A percentile compares a stretch with the other conserved stretches of the same genome.
Conservation (phyloP, 2,113 vertebrate genomes). For the Dryoscopus gambensis region DNA sequence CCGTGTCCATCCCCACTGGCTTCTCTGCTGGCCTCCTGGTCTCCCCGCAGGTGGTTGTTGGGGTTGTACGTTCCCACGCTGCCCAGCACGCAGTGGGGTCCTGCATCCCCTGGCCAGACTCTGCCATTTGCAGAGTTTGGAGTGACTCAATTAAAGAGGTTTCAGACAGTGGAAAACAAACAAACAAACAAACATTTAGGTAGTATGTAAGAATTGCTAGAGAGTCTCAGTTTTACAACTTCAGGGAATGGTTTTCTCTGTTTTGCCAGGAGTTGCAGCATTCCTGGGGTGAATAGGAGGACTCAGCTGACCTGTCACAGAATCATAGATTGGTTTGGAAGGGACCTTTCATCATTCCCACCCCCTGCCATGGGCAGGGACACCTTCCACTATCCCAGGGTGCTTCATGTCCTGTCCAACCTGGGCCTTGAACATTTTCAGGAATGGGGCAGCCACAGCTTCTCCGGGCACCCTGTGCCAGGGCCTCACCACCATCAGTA, state of each 20-base stretch:
- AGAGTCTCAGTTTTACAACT: neutral
- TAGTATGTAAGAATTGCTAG: neutral
- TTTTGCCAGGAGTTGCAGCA: neutral
- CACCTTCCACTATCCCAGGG: neutral
- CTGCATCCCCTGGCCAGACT: too few relatives aligned
- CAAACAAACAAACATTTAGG: neutral
- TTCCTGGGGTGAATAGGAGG: neutral
- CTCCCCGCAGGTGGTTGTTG: fast-evolving
- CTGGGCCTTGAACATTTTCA: neutral
- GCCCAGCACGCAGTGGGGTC: fast-evolving
- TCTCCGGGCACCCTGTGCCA: neutral
- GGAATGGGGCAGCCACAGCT: neutral
- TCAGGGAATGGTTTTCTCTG: neutral
- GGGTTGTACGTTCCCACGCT: fast-evolving
- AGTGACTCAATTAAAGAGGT: neutral
- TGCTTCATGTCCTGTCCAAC: neutral
- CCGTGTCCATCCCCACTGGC: neutral
- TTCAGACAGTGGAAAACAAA: neutral
- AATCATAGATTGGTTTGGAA: neutral
- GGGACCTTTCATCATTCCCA: neutral
- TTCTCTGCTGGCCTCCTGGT: neutral
- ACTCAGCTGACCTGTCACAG: neutral
- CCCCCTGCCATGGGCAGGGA: neutral
- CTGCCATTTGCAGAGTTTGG: fast-evolving
- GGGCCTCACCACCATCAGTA: fast-evolving